A percentile compares a stretch with the other conserved stretches of the same genome.
Evolutionary conservation across 2,888 invertebrate genomes (phyloP).

Genomic region (Agrilus cyanescens): DNA sequence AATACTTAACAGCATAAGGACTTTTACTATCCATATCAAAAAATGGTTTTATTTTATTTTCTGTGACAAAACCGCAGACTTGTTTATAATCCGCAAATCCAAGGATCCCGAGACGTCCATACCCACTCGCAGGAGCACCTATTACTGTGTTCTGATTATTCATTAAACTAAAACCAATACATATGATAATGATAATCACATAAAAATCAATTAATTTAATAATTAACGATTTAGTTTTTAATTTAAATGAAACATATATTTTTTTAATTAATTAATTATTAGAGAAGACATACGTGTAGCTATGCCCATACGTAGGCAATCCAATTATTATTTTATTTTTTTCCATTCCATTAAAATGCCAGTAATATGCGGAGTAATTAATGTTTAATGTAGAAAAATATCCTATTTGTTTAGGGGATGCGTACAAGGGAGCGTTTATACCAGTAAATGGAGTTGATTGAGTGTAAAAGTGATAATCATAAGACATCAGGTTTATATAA

Average conservation of each 20-base stretch:
- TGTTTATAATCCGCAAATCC: constrained; percentile 64
- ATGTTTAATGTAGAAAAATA: constrained; percentile 63
- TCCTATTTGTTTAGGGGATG: constrained; percentile 45
- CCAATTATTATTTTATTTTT: constrained; percentile 70
- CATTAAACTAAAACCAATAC: constrained; percentile 39
- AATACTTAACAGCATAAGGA: constrained; percentile 57
- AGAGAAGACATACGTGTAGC: constrained; percentile 44
- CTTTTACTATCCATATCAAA: constrained; percentile 61
- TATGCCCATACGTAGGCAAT: constrained; percentile 79
- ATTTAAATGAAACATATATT: neutral
- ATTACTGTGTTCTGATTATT: constrained; percentile 55
- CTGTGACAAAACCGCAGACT: constrained; percentile 53
- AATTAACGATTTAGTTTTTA: neutral
- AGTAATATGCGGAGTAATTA: constrained; percentile 71
- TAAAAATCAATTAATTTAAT: neutral
- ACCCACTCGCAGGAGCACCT: constrained; percentile 57
- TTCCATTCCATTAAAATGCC: constrained; percentile 63
- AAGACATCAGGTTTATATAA: constrained; percentile 82
- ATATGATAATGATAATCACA: constrained; percentile 6
- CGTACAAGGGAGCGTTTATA: constrained; percentile 70
- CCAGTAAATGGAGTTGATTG: constrained; percentile 70
- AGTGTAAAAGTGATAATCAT: constrained; percentile 76
- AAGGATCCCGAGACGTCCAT: constrained; percentile 50
- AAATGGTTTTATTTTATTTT: constrained; percentile 40
- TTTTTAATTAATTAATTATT: too few relatives aligned